Conservation (phyloP, 1,140 invertebrate species). For the Eriocheir sinensis region DNA sequence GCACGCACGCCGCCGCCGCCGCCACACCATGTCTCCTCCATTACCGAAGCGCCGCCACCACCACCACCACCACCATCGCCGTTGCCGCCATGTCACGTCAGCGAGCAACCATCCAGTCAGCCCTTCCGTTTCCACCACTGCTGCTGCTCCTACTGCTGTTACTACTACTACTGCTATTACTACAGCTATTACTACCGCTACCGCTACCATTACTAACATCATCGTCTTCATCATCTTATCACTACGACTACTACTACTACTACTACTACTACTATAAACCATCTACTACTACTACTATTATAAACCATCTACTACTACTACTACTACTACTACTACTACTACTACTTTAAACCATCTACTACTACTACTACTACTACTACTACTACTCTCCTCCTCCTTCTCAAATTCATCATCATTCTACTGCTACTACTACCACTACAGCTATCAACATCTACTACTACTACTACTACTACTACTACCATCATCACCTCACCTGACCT, state of each 20-base stretch:
- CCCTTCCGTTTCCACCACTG: neutral
- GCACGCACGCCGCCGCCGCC: neutral
- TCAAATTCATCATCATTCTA: too few relatives aligned
- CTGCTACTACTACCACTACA: neutral
- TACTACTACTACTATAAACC: neutral
- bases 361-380: too few relatives aligned
- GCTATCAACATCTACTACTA: neutral
- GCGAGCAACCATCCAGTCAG: too few relatives aligned
- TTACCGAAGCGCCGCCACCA: too few relatives aligned
- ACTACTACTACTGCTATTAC: neutral
- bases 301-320: neutral
- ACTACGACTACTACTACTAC: neutral
- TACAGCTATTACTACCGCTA: too few relatives aligned
- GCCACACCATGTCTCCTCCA: too few relatives aligned
- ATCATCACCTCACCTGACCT: too few relatives aligned
- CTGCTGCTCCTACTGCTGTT: neutral
- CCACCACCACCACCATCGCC: too few relatives aligned
- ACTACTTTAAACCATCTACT: neutral
- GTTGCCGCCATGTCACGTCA: too few relatives aligned
- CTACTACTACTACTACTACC: too few relatives aligned
- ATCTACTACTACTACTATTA: neutral
- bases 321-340: neutral
- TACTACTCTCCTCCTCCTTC: too few relatives aligned
- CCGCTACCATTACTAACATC: too few relatives aligned
- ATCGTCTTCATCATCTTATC: neutral